phyloP scores from a whole-genome alignment of 2,888 invertebrate species.

The Isoperla grammatica region DNA sequence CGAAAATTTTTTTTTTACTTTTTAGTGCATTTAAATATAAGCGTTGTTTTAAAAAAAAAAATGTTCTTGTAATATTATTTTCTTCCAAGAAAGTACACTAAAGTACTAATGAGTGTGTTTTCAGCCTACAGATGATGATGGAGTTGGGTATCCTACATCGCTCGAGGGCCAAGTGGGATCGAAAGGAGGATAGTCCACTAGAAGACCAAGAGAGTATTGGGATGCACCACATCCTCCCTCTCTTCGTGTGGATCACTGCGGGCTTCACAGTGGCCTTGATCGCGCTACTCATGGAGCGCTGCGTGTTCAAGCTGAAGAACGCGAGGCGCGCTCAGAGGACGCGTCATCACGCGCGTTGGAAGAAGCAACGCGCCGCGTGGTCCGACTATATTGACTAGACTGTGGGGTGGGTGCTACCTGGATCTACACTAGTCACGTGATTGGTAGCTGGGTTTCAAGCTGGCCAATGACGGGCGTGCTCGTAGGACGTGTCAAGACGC shows the following conservation, averaged over 20 bases:
- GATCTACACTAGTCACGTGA: too few species aligned
- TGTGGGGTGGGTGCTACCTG: too few species aligned
- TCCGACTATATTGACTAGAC: too few species aligned
- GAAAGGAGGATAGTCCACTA: background rate
- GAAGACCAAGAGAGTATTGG: background rate
- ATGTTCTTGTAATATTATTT: background rate
- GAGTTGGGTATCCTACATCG: background rate
- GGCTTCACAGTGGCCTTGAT: background rate
- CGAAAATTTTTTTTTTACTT: background rate
- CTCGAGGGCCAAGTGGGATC: background rate
- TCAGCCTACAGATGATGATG: conserved; percentile 8
- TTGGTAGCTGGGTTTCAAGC: too few species aligned
- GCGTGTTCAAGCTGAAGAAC: background rate
- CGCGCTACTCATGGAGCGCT: background rate
- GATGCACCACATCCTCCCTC: background rate
- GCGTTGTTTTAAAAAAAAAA: too few species aligned
- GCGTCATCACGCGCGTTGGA: background rate
- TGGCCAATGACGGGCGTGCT: too few species aligned
- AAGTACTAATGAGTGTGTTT: too few species aligned
- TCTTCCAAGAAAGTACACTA: too few species aligned
- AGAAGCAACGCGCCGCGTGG: background rate
- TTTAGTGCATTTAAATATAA: too few species aligned
- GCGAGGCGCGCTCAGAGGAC: background rate
- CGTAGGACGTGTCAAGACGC: too few species aligned
- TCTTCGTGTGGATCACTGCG: conserved; percentile 2